Percentiles rank a stretch among this genome's conserved stretches.
These are phyloP conservation scores for Choloepus hoffmanni DNA, from an alignment of 2,113 vertebrate species.

Conservation along the genomic window DNA sequence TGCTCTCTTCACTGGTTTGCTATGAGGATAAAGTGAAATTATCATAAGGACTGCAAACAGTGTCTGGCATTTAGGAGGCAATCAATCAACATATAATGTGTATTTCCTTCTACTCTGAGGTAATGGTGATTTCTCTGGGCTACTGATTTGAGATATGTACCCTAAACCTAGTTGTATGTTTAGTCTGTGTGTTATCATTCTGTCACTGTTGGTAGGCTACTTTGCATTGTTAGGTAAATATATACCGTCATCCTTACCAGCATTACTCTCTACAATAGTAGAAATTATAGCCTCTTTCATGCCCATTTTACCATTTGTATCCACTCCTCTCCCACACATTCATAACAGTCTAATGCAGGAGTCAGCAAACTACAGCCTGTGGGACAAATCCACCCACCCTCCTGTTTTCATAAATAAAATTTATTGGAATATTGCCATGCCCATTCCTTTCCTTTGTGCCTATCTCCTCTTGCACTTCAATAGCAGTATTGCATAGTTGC, in stretches of 20 bases:
- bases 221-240: neutral
- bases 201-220: neutral
- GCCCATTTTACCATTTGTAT: neutral
- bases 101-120: neutral
- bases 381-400: neutral
- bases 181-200: neutral
- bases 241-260: neutral
- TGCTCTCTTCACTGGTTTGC: neutral
- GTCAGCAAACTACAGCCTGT: neutral
- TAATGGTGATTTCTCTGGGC: neutral
- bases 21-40: slow-evolving; percentile 12
- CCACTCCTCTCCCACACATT: neutral
- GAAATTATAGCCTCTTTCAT: neutral
- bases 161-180: neutral
- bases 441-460: neutral
- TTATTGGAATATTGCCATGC: neutral
- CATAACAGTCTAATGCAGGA: neutral
- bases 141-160: neutral
- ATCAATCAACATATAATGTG: neutral
- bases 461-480: neutral
- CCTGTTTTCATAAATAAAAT: neutral
- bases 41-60: neutral
- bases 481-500: neutral
- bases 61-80: neutral
- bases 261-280: neutral